Conservation (phyloP, 2,888 invertebrate species). For the Stictocephala bisonia region DNA sequence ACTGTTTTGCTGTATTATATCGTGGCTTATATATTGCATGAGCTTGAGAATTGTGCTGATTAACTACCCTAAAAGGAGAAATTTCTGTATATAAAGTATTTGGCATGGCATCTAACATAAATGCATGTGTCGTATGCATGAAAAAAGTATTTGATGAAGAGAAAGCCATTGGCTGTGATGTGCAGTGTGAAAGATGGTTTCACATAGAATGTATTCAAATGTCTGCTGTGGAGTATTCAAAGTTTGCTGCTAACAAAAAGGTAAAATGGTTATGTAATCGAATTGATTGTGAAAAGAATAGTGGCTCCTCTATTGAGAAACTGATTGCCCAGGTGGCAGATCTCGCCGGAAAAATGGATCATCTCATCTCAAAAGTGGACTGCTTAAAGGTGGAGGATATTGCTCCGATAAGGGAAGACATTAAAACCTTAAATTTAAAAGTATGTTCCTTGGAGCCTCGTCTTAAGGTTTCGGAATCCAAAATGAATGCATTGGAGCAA, state of each 20-base stretch:
- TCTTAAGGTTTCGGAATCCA: neutral
- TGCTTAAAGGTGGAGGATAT: neutral
- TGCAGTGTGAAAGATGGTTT: neutral
- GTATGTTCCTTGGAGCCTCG: neutral
- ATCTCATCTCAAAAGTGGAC: neutral
- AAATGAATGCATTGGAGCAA: neutral
- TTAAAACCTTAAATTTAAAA: neutral
- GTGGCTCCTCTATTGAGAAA: neutral
- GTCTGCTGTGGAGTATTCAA: neutral
- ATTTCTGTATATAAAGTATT: no score
- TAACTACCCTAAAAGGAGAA: no score
- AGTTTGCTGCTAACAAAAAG: neutral
- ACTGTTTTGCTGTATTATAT: no score
- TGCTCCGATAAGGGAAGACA: neutral
- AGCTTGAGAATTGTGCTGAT: no score
- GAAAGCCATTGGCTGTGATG: neutral
- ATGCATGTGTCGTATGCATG: no score
- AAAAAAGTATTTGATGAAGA: neutral
- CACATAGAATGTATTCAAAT: neutral
- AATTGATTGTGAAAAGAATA: neutral
- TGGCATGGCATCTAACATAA: no score
- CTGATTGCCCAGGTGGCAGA: neutral
- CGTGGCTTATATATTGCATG: no score
- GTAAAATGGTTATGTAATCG: neutral
- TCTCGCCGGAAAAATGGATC: neutral